phyloP scores from a whole-genome alignment of 1,140 invertebrate genomes.

The Orius insidiosus region DNA sequence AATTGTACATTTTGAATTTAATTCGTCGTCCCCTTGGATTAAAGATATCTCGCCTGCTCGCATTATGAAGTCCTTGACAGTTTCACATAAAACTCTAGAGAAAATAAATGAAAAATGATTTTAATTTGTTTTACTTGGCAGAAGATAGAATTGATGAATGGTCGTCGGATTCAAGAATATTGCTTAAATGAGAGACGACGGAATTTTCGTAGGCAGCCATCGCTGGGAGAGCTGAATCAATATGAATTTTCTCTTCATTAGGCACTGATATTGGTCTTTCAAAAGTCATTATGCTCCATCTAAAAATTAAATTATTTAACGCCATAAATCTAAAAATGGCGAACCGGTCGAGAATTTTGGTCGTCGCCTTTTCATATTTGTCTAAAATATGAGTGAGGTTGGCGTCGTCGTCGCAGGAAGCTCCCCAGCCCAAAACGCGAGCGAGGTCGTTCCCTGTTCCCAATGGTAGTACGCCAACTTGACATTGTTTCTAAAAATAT shows the following conservation, averaged over 20 bases:
- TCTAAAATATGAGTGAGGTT: slow-evolving; percentile 81
- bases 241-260: slow-evolving; percentile 32
- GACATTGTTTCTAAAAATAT: slow-evolving; percentile 73
- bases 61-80: slow-evolving; percentile 56
- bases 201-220: slow-evolving; percentile 54
- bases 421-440: slow-evolving; percentile 86
- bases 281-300: slow-evolving; percentile 87
- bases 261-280: slow-evolving; percentile 49
- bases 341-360: slow-evolving; percentile 85
- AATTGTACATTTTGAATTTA: slow-evolving; percentile 50
- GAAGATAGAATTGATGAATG: slow-evolving; percentile 54
- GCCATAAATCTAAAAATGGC: too few relatives aligned
- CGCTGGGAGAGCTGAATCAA: slow-evolving; percentile 26
- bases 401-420: slow-evolving; percentile 86
- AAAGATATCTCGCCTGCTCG: slow-evolving; percentile 37
- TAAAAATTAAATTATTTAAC: slow-evolving; percentile 21
- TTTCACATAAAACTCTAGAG: slow-evolving; percentile 51
- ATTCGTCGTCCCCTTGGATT: slow-evolving; percentile 38
- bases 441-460: slow-evolving; percentile 93
- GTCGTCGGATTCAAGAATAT: slow-evolving; percentile 73
- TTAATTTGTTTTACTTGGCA: slow-evolving; percentile 40
- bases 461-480: slow-evolving; percentile 79
- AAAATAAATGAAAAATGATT: neutral
- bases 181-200: slow-evolving; percentile 62
- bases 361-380: slow-evolving; percentile 83